Conservation (phyloP, 2,888 invertebrate genomes). For the Hypomecis punctinalis region DNA sequence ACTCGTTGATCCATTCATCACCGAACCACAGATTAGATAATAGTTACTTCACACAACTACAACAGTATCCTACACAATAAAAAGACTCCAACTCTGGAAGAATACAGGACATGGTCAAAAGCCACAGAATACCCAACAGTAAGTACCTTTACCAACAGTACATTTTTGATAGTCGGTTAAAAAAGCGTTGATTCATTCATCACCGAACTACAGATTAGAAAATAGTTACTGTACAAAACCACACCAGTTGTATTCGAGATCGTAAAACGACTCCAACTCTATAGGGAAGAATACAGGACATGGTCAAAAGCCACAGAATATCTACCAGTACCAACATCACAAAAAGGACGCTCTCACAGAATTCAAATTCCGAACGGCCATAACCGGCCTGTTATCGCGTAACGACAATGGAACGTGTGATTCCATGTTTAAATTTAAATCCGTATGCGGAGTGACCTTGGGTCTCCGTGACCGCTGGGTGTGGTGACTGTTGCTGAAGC, state of each 20-base stretch:
- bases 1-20: too few species aligned
- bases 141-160: too few species aligned
- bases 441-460: slow-evolving; percentile 47
- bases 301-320: slow-evolving; percentile 2
- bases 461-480: slow-evolving; percentile 23
- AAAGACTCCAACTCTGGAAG: too few species aligned
- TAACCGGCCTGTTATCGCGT: slow-evolving; percentile 43
- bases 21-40: too few species aligned
- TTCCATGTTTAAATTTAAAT: slow-evolving; percentile 46
- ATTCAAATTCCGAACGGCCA: slow-evolving; percentile 34
- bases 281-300: not conserved
- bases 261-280: not conserved
- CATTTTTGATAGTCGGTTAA: too few species aligned
- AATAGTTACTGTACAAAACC: not conserved
- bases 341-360: slow-evolving; percentile 27
- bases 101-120: too few species aligned
- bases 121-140: too few species aligned
- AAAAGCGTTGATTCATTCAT: slow-evolving; percentile 1
- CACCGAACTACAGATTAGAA: not conserved
- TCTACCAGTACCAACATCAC: slow-evolving; percentile 3
- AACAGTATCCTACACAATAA: too few species aligned
- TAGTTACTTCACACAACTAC: too few species aligned
- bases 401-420: slow-evolving; percentile 50
- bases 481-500: not conserved
- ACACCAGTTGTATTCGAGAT: not conserved